These are phyloP conservation scores for Garra rufa DNA, from an alignment of 2,113 vertebrate species.

Conservation along the genomic window DNA sequence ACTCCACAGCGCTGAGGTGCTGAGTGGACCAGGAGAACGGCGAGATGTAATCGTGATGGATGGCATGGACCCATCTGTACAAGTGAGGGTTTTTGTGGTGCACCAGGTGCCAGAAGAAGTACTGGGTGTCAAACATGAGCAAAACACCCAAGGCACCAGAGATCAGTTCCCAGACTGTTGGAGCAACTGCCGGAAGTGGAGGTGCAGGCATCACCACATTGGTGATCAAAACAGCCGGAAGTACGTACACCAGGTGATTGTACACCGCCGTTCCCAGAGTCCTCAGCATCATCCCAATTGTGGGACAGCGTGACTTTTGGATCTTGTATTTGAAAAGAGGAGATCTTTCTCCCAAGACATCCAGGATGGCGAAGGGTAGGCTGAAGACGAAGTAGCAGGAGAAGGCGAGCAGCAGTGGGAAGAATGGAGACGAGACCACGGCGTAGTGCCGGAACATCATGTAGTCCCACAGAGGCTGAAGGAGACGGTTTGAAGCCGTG, in stretches of 20 bases:
- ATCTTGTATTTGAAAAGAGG: conserved; percentile 71
- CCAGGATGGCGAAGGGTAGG: conserved; percentile 67
- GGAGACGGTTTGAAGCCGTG: conserved; percentile 54
- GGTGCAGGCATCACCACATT: conserved; percentile 61
- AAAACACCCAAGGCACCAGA: conserved; percentile 64
- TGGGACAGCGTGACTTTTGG: conserved; percentile 66
- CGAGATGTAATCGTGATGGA: conserved; percentile 70
- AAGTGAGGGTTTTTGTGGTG: conserved; percentile 73
- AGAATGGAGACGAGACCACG: conserved; percentile 70
- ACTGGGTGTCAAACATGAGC: conserved; percentile 77
- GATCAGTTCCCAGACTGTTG: conserved; percentile 64
- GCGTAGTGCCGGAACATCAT: conserved; percentile 63
- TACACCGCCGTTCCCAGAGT: conserved; percentile 64
- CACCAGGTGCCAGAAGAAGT: conserved; percentile 72
- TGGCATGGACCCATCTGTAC: conserved; percentile 72
- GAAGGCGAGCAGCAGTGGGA: conserved; percentile 67
- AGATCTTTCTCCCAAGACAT: conserved; percentile 68
- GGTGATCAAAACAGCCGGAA: conserved; percentile 63
- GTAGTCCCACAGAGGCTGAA: conserved; percentile 74
- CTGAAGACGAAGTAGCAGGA: conserved; percentile 71
- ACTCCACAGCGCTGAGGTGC: conserved; percentile 71
- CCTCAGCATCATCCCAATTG: conserved; percentile 65
- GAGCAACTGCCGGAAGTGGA: conserved; percentile 64
- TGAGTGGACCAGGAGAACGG: conserved; percentile 74
- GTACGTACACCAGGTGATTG: conserved; percentile 74